phyloP scores from a whole-genome alignment of 2,797 vertebrate genomes.

The Parauchenoglanis ngamensis region DNA sequence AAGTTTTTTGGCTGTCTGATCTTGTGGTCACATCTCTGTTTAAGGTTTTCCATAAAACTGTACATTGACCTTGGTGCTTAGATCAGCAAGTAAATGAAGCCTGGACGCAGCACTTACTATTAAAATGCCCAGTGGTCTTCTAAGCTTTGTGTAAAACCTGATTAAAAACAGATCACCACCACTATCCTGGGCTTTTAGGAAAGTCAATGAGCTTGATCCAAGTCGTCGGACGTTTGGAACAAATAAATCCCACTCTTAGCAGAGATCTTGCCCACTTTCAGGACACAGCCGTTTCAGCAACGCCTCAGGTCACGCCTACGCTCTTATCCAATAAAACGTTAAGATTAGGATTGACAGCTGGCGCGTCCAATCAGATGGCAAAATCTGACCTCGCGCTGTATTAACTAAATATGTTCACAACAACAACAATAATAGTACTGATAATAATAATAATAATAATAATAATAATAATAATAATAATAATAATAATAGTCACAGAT shows the following conservation, averaged over 20 bases:
- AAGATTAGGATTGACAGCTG: constrained; percentile 1
- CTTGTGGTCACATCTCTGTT: neutral
- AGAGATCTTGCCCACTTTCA: neutral
- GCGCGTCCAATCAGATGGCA: neutral
- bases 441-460: too few species aligned
- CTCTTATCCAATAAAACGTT: neutral
- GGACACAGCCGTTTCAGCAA: too few species aligned
- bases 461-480: too few species aligned
- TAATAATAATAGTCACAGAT: too few species aligned
- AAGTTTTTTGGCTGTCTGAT: neutral
- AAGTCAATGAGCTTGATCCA: neutral
- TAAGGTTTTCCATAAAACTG: neutral
- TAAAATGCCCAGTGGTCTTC: neutral
- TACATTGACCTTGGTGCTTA: neutral
- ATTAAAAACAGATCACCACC: neutral
- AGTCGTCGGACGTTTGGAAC: neutral
- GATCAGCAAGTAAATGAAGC: neutral
- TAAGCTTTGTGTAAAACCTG: neutral
- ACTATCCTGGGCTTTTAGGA: neutral
- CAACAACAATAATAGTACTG: neutral
- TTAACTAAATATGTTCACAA: too few species aligned
- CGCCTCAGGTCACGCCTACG: neutral
- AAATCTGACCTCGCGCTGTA: neutral
- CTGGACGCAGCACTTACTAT: constrained; percentile 18
- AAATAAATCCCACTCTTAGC: neutral